Base-by-base conservation (phyloP, 2,888 invertebrate species). In the Ochropleura plecta region DNA sequence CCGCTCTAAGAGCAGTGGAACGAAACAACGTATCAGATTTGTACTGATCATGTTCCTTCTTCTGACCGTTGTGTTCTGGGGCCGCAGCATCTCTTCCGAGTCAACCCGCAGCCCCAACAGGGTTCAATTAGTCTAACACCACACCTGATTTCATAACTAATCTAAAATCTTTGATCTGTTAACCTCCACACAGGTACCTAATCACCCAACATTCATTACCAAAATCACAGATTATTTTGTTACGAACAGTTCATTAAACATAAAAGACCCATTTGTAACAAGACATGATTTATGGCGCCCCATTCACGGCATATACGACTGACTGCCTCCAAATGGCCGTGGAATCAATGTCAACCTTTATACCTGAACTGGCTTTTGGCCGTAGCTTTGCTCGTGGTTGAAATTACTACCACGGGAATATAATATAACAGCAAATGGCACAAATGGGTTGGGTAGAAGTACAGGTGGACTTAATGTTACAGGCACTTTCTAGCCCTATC, bases 291-390 rank as follows among this genome's bases (percentile, higher is more conserved):
- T 70, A 78, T 82, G 51, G 59, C 18, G 14, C 0, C 30, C 64
- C 55, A 70, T 64, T 78, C 82, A 68, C 6, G 5, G 60, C 14
- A 9, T 30, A 59, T 49, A 71, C 67, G 78, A 53, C 42, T 78
- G 73, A 70, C 82, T 82, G 73, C 59, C 63, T 72, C 40, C 67
- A 65, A 70, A 81, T 73, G 64, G 60, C 57, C 67, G 73, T 40
- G 20, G 16, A 81, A 6, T 62, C 66, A 67, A 81, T 81, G 70
- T 40, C 53, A 59, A 57, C 51, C 76, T 70, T 59, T 60, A 18
- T 44, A 8, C 6, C 6, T n/a, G 6, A n/a, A 60, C 10, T 42
- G 42, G 60, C 18, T n/a, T n/a, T 18, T 18, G 18, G 10, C 60
- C 10, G 42, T 10, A 3, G 5, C 8, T 60, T 60, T 12, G 4